Conservation (phyloP, 2,113 vertebrate species). For the Lucifuga dentata region DNA sequence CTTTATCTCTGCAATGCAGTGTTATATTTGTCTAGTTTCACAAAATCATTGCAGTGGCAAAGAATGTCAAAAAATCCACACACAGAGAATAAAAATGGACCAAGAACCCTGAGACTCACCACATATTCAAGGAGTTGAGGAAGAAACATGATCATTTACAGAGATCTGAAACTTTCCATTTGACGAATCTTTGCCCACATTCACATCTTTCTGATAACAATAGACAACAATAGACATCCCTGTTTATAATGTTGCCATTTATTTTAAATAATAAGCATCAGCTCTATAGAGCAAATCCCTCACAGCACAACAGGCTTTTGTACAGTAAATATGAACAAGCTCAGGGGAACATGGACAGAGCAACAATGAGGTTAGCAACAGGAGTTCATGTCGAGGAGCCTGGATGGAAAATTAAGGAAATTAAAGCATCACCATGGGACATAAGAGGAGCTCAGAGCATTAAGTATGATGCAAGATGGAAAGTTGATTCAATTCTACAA, state of each 20-base stretch:
- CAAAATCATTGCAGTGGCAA: too few relatives aligned
- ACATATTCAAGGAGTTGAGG: too few relatives aligned
- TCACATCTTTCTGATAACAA: too few relatives aligned
- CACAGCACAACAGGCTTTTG: background rate
- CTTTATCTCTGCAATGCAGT: too few relatives aligned
- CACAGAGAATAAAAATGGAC: too few relatives aligned
- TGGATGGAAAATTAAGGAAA: slow-evolving; percentile 29
- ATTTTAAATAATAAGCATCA: slow-evolving; percentile 32
- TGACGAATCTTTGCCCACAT: too few relatives aligned
- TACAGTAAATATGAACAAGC: slow-evolving; percentile 15
- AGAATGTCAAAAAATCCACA: too few relatives aligned
- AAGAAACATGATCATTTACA: too few relatives aligned
- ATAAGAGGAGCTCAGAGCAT: slow-evolving; percentile 18
- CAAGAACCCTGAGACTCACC: too few relatives aligned
- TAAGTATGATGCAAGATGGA: slow-evolving; percentile 19
- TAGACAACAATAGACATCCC: slow-evolving; percentile 14
- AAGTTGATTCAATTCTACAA: slow-evolving; percentile 10
- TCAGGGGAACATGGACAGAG: slow-evolving; percentile 9
- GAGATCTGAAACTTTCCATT: too few relatives aligned
- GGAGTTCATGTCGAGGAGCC: slow-evolving; percentile 9
- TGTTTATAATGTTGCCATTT: slow-evolving; percentile 12
- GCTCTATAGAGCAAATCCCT: background rate
- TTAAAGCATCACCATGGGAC: slow-evolving; percentile 24
- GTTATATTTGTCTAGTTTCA: too few relatives aligned
- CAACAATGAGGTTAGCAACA: slow-evolving; percentile 33